These are phyloP conservation scores for Phocoena phocoena DNA, from an alignment of 2,113 vertebrate species.

Conservation along the genomic window DNA sequence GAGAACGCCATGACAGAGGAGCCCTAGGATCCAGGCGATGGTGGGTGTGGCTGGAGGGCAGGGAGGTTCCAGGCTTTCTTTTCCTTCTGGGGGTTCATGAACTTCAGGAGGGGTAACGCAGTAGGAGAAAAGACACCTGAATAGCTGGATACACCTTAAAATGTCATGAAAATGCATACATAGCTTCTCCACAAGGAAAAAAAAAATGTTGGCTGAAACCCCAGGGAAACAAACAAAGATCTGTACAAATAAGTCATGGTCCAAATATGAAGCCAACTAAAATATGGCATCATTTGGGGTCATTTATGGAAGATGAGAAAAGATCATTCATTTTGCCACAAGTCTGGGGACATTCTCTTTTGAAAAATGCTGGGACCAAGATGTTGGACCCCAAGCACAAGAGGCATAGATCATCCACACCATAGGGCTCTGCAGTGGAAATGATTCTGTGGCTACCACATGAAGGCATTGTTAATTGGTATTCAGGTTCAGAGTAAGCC, in stretches of 20 bases:
- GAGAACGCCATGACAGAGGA: fast-evolving
- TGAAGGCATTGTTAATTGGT: background rate
- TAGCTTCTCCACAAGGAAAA: background rate
- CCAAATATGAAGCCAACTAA: background rate
- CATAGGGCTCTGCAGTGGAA: background rate
- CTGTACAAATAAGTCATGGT: background rate
- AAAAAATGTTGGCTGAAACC: background rate
- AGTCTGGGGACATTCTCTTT: background rate
- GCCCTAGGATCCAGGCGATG: fast-evolving
- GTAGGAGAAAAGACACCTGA: background rate
- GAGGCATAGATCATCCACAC: background rate
- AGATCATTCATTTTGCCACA: background rate
- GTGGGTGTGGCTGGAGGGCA: background rate
- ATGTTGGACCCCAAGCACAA: background rate
- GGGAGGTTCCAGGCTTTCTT: background rate
- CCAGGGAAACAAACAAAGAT: background rate
- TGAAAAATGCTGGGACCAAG: background rate
- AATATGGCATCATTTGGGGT: background rate
- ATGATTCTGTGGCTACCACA: background rate
- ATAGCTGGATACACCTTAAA: background rate
- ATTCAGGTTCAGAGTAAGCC: background rate
- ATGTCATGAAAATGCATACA: background rate
- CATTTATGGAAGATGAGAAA: background rate
- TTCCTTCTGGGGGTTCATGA: background rate
- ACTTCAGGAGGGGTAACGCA: background rate